Conservation (phyloP, 2,888 invertebrate species). For the Agapostemon virescens region DNA sequence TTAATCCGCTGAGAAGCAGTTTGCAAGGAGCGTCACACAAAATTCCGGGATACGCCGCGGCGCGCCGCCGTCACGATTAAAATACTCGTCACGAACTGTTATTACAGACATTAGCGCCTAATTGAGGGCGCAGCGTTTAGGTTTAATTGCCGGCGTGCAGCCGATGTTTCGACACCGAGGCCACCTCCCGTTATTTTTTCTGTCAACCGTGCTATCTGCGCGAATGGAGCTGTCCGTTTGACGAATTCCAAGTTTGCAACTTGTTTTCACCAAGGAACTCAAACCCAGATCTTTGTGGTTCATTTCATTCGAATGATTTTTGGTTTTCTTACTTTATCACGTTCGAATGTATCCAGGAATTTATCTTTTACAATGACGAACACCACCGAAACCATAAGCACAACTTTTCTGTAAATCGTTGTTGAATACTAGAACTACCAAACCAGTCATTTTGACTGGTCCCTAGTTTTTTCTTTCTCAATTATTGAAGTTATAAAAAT, state of each 20-base stretch:
- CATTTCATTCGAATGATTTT: not conserved
- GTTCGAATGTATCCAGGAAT: not conserved
- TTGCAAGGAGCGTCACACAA: slow-evolving; percentile 31
- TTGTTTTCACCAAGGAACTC: not conserved
- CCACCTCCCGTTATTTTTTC: not conserved
- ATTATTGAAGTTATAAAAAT: too few relatives aligned
- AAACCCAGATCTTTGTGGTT: not conserved
- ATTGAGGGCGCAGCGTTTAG: slow-evolving; percentile 55
- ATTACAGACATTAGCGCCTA: slow-evolving; percentile 58
- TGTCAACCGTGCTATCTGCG: slow-evolving; percentile 1
- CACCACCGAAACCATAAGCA: too few relatives aligned
- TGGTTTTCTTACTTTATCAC: not conserved
- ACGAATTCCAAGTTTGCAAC: not conserved
- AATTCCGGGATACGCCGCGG: slow-evolving; percentile 28
- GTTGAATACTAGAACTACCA: too few relatives aligned
- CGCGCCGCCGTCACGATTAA: slow-evolving; percentile 48
- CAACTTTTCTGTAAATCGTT: too few relatives aligned
- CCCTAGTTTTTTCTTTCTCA: too few relatives aligned
- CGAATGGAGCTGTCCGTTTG: not conserved
- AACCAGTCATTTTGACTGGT: too few relatives aligned
- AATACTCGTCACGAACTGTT: slow-evolving; percentile 55
- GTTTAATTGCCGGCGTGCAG: slow-evolving; percentile 47
- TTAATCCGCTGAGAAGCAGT: slow-evolving; percentile 32
- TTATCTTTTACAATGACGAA: not conserved
- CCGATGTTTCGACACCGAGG: slow-evolving; percentile 38